phyloP scores from a whole-genome alignment of 1,140 invertebrate genomes.

The Bombyx mandarina region DNA sequence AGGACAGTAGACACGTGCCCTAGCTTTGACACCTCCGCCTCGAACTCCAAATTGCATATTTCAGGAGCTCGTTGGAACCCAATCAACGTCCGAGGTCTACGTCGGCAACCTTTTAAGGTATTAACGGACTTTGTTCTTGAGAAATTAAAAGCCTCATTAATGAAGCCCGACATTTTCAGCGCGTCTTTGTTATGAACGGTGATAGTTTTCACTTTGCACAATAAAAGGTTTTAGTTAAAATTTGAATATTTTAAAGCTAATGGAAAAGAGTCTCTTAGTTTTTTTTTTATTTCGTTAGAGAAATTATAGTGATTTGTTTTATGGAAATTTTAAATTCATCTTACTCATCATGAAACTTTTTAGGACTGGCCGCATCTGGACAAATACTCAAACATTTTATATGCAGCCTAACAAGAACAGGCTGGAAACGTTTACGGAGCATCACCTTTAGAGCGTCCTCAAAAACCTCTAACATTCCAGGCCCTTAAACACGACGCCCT shows the following conservation, averaged over 20 bases:
- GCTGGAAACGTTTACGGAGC: neutral
- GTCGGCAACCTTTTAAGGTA: slow-evolving; percentile 17
- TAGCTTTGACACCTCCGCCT: neutral
- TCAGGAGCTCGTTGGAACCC: slow-evolving; percentile 11
- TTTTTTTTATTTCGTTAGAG: neutral
- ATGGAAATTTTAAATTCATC: no score
- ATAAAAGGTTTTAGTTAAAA: slow-evolving; percentile 3
- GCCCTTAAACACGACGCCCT: slow-evolving; percentile 4
- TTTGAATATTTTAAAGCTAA: slow-evolving; percentile 2
- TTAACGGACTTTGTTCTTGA: slow-evolving; percentile 15
- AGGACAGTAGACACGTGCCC: no score
- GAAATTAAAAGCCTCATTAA: slow-evolving; percentile 10
- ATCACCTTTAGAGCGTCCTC: neutral
- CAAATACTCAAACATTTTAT: no score
- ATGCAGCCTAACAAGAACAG: no score
- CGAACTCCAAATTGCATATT: slow-evolving; percentile 18
- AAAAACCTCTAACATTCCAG: slow-evolving; percentile 6
- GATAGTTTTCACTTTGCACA: neutral
- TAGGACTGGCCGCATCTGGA: no score
- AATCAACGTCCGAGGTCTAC: slow-evolving; percentile 9
- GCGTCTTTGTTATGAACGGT: neutral
- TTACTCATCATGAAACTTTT: no score
- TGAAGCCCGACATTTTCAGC: slow-evolving; percentile 8
- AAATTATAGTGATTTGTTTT: no score
- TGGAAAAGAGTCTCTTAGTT: neutral